A percentile compares a stretch with the other conserved stretches of the same genome.
These are phyloP conservation scores for Onychostoma macrolepis DNA, from an alignment of 2,113 vertebrate genomes.

Conservation along the genomic window DNA sequence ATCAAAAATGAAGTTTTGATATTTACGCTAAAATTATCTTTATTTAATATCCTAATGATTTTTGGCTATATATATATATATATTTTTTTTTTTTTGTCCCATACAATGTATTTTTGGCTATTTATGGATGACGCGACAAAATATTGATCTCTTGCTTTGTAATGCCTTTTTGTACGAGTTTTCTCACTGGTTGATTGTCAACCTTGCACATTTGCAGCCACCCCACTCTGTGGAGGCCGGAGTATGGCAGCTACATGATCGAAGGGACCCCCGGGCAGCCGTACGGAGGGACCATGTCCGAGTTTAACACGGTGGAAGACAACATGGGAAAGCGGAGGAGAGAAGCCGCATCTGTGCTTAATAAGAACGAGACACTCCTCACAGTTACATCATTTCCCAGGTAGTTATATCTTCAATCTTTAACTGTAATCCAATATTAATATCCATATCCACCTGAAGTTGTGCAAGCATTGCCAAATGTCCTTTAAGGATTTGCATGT, in stretches of 20 bases:
- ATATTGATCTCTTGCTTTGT: not conserved
- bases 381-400: slow-evolving; percentile 95
- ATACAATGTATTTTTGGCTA: too few relatives aligned
- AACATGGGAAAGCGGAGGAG: slow-evolving; percentile 93
- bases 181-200: not conserved
- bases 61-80: too few relatives aligned
- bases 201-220: slow-evolving; percentile 75
- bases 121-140: not conserved
- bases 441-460: not conserved
- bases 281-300: slow-evolving; percentile 96
- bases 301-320: slow-evolving; percentile 97
- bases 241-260: slow-evolving; percentile 98
- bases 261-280: slow-evolving; percentile 96
- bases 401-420: slow-evolving; percentile 64
- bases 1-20: too few relatives aligned
- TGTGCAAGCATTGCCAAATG: not conserved
- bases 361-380: slow-evolving; percentile 84
- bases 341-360: slow-evolving; percentile 88
- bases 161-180: not conserved
- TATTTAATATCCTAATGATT: not conserved
- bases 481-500: too few relatives aligned
- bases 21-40: too few relatives aligned
- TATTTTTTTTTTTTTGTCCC: too few relatives aligned
- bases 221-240: slow-evolving; percentile 96
- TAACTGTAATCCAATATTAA: not conserved